Evolutionary conservation across 2,888 invertebrate species (phyloP), one percentile per base, ranked within the genome.

Genomic region (Boloria selene): DNA sequence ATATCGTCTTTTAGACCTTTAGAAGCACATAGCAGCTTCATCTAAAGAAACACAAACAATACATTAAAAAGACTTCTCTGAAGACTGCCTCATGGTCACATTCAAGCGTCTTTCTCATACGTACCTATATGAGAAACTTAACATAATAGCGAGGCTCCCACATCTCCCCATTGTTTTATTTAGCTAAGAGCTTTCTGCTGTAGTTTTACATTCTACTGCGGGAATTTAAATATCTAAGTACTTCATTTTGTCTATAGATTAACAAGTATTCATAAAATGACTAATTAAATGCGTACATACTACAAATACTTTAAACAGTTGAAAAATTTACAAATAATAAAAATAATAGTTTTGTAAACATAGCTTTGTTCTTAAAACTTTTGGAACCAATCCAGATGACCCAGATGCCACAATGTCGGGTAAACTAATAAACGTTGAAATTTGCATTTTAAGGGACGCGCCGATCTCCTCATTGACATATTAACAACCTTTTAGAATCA

Each of bases 371-470:
- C 73, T 73, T 73, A 70, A 70, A 80, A 79, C 78, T 83, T 83
- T 88, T 91, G 91, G 91, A 91, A 70, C 72, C 73, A 75, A 75
- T 90, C 90, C 91, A 91, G 86, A 77, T 84, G 90, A 87, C 91
- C 91, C 77, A 83, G 82, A 88, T 91, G 79, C 81, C 77, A 73
- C 75, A 75, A 79, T 78, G 77, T 79, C 72, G 75, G 73, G 70
- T 73, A 79, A 82, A 79, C 76, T 74, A 77, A 81, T 75, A 80
- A 83, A 79, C 79, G 80, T 78, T 78, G 79, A 79, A 78, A 81
- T 83, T 83, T 75, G 82, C 83, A 73, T 71, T 71, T 72, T 66
- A 68, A 73, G 72, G 76, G 76, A 71, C 74, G 72, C 16, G 47
- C 49, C 71, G 61, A 72, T 65, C 65, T 71, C 56, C 55, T n/a